A percentile compares a stretch with the other conserved stretches of the same genome.
phyloP scores from a whole-genome alignment of 2,113 vertebrate genomes.

The Marmota flaviventris region DNA sequence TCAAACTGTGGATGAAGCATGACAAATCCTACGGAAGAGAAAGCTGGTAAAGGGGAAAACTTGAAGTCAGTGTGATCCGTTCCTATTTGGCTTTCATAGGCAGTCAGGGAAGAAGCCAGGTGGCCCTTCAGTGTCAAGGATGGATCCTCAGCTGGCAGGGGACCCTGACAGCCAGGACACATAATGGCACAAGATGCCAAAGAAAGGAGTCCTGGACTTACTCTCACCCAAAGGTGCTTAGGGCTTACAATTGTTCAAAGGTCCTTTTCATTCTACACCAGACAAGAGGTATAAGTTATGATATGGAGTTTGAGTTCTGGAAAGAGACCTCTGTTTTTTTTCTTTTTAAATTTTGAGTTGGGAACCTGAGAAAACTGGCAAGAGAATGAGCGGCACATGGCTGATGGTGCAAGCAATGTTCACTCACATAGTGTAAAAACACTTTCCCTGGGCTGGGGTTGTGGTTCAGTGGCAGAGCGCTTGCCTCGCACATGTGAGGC shows the following conservation, averaged over 20 bases:
- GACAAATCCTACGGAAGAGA: neutral
- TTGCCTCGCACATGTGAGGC: no score
- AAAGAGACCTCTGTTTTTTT: neutral
- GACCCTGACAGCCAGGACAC: neutral
- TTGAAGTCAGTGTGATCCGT: neutral
- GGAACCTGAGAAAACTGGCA: neutral
- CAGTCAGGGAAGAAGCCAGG: neutral
- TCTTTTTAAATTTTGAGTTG: neutral
- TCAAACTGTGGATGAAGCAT: neutral
- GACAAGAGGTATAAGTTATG: neutral
- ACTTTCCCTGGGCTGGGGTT: no score
- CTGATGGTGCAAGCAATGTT: neutral
- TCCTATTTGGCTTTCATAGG: neutral
- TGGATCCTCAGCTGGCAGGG: neutral
- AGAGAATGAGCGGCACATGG: rapidly evolving
- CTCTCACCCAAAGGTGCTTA: neutral
- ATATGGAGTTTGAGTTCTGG: neutral
- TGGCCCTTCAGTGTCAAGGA: neutral
- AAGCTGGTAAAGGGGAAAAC: neutral
- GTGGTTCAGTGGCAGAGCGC: no score
- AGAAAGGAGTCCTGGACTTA: no score
- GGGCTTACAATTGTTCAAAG: neutral
- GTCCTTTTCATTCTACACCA: neutral
- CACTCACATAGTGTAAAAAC: rapidly evolving
- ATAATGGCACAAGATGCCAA: no score